Evolutionary conservation across 2,797 vertebrate genomes (phyloP), one percentile per base, ranked within the genome.

Genomic region (Lagorchestes hirsutus): DNA sequence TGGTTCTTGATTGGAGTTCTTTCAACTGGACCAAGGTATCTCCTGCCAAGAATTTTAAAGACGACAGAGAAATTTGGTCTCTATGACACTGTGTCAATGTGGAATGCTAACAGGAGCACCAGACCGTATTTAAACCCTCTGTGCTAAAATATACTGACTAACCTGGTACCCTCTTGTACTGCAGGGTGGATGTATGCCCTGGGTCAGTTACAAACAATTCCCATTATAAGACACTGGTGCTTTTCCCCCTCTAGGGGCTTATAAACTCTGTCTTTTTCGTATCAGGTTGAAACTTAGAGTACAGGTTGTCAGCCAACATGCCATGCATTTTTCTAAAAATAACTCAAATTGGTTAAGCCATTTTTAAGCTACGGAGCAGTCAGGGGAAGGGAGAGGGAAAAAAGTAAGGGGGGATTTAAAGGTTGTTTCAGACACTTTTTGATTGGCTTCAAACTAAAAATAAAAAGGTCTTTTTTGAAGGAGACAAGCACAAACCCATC

Each of bases 261-360:
- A 95, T 93, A 97, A 97, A 97, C 94, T 95, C 95, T 95, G 95
- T 96, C 95, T 97, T 97, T 97, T 95, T 96, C 50, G 28, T 92
- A 97, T 96, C 97, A 96, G 96, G 96, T 95, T 96, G 96, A 97
- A 97, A 97, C 95, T 97, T 96, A 96, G 96, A 97, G 97, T 97
- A 96, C 93, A 98, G 97, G 96, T 97, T 97, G 97, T 96, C 97
- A 98, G 97, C 96, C 90, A 96, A 98, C 96, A 97, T 95, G 92
- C 97, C 96, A 96, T 96, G 97, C 96, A 97, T 96, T 97, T 97
- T 98, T 96, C 98, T 97, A 98, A 97, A 98, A 97, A 98, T 97
- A 98, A 94, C 92, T 56, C 91, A 95, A 97, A 97, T 95, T 95
- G 93, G 97, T 97, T 97, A 97, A 96, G 97, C 94, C 97, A 96